Evolutionary conservation across 2,888 invertebrate species (phyloP).

Genomic region (Abrostola tripartita): DNA sequence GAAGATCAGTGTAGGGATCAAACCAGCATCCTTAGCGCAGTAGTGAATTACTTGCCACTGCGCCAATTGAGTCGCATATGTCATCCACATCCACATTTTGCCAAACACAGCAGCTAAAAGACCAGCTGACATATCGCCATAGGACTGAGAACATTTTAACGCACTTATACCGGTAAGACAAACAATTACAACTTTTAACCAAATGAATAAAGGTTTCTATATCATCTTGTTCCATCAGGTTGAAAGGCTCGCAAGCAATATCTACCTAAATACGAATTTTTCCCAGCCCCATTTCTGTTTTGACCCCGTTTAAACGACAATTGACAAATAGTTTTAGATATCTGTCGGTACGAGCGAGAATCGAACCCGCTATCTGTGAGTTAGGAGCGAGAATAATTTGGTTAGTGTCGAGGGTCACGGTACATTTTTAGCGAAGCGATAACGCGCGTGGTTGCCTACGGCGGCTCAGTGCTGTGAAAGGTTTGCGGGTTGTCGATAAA

Average conservation of each 20-base stretch:
- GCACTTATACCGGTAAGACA: no score
- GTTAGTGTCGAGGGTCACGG: conserved; percentile 83
- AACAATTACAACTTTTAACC: no score
- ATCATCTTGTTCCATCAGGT: no score
- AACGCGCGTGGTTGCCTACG: conserved; percentile 85
- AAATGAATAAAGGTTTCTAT: no score
- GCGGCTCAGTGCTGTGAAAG: conserved; percentile 70
- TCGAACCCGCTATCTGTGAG: conserved; percentile 71
- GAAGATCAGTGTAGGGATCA: no score
- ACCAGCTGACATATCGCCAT: no score
- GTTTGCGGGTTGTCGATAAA: conserved; percentile 33
- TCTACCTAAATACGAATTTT: conserved; percentile 6
- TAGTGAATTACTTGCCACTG: no score
- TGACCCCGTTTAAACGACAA: conserved; percentile 38
- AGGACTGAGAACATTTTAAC: no score
- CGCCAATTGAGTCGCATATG: no score
- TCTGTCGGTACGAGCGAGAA: conserved; percentile 62
- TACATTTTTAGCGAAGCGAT: conserved; percentile 83
- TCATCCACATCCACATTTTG: no score
- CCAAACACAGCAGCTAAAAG: no score
- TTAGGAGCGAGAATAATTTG: conserved; percentile 80
- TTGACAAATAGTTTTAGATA: conserved; percentile 56
- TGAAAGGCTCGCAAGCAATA: background rate
- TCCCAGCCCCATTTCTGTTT: conserved; percentile 16
- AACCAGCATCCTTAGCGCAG: no score